Percentiles rank a stretch among this genome's conserved stretches.
phyloP scores from a whole-genome alignment of 2,888 invertebrate species.

The Bombylius major region DNA sequence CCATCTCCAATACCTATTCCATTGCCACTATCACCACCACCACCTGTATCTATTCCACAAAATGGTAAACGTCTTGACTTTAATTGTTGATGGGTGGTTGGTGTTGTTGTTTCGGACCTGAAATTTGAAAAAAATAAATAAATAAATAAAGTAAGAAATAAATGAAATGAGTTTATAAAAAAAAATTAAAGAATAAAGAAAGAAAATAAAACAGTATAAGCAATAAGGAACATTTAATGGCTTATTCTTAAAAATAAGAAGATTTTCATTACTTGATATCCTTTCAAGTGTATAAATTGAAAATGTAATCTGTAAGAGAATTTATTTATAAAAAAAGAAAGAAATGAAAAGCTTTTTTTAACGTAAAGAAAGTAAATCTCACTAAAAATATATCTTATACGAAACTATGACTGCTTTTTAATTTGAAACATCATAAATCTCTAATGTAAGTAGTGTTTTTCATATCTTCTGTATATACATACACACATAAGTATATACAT shows the following conservation, averaged over 20 bases:
- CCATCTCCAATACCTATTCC: constrained; percentile 13
- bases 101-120: constrained; percentile 10
- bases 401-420: not conserved
- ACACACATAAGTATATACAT: not conserved
- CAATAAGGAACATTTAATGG: too few species aligned
- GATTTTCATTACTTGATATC: too few species aligned
- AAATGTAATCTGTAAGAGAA: too few species aligned
- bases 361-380: too few species aligned
- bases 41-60: constrained; percentile 25
- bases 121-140: not conserved
- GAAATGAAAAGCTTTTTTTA: too few species aligned
- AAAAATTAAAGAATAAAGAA: too few species aligned
- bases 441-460: not conserved
- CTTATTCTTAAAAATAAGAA: too few species aligned
- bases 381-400: too few species aligned
- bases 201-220: too few species aligned
- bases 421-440: not conserved
- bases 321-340: too few species aligned
- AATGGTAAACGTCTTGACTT: constrained; percentile 28
- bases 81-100: constrained; percentile 18
- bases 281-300: too few species aligned
- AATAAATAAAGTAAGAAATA: not conserved
- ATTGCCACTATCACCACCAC: constrained; percentile 16
- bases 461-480: too few species aligned
- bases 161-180: not conserved